Evolutionary conservation across 2,888 invertebrate genomes (phyloP).

Genomic region (Serrognathus titanus): DNA sequence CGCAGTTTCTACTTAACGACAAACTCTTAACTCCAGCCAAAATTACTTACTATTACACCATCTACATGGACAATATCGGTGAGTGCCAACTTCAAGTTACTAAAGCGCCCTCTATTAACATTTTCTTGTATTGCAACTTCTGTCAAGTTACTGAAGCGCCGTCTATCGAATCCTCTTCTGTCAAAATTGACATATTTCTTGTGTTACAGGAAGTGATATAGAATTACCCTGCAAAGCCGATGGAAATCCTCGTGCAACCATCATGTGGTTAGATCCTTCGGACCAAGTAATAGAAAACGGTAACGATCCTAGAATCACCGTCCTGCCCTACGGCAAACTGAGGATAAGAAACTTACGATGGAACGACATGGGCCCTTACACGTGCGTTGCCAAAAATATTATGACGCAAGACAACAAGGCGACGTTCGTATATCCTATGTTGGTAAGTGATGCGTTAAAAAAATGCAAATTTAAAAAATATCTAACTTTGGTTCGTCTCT

Average conservation of each 20-base stretch:
- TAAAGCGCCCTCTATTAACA: neutral
- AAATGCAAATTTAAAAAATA: no score
- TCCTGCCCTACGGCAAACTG: conserved; percentile 72
- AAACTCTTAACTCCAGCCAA: conserved; percentile 39
- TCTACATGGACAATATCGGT: conserved; percentile 46
- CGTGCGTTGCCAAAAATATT: conserved; percentile 68
- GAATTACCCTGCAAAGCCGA: conserved; percentile 67
- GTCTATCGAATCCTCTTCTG: neutral
- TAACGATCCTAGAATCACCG: conserved; percentile 45
- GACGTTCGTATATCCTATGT: conserved; percentile 73
- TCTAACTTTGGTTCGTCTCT: no score
- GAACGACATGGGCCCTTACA: conserved; percentile 80
- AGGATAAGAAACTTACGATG: conserved; percentile 68
- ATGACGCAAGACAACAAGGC: conserved; percentile 60
- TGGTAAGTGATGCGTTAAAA: conserved; percentile 27
- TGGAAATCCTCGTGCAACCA: conserved; percentile 60
- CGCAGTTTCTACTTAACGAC: conserved; percentile 39
- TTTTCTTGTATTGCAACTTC: conserved; percentile 22
- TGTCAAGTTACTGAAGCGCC: neutral
- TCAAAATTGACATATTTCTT: neutral
- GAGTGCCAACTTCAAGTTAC: conserved; percentile 17
- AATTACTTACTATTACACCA: conserved; percentile 44
- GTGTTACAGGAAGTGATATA: conserved; percentile 55
- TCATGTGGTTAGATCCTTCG: conserved; percentile 65
- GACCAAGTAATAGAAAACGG: conserved; percentile 53